Conservation (phyloP, 2,797 vertebrate genomes). For the Enteromius fasciolatus region DNA sequence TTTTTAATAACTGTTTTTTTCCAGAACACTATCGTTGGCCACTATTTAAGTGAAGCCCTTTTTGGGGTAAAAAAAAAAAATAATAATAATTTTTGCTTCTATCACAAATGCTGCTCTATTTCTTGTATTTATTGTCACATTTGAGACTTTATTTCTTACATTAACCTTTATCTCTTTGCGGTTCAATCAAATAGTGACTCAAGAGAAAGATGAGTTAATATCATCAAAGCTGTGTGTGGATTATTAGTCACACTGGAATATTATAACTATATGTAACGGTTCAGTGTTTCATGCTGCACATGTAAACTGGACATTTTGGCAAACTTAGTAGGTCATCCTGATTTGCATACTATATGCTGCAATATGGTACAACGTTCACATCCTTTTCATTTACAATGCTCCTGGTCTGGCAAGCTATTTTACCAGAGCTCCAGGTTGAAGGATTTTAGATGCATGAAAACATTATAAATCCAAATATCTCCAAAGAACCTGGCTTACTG, state of each 20-base stretch:
- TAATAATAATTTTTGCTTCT: too few species aligned
- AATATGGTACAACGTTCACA: not conserved
- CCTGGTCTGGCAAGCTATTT: not conserved
- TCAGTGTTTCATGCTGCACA: not conserved
- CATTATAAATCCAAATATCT: conserved; percentile 43
- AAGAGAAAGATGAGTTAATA: not conserved
- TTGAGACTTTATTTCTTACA: not conserved
- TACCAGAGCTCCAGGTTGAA: not conserved
- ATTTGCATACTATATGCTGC: not conserved
- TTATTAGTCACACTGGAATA: conserved; percentile 2
- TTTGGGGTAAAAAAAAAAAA: not conserved
- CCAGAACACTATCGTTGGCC: not conserved
- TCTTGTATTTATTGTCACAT: not conserved
- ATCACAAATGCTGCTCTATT: not conserved
- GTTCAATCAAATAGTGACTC: not conserved
- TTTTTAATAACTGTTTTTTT: not conserved
- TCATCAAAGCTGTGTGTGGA: not conserved
- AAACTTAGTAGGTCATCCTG: not conserved
- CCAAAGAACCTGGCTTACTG: not conserved
- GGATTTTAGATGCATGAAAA: conserved; percentile 24
- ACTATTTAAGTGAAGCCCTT: not conserved
- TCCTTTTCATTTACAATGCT: conserved; percentile 6
- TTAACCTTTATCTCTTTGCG: not conserved
- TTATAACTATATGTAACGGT: not conserved
- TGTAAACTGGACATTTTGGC: not conserved